Evolutionary conservation across 2,888 invertebrate genomes (phyloP).

Genomic region (Argyresthia albistria): DNA sequence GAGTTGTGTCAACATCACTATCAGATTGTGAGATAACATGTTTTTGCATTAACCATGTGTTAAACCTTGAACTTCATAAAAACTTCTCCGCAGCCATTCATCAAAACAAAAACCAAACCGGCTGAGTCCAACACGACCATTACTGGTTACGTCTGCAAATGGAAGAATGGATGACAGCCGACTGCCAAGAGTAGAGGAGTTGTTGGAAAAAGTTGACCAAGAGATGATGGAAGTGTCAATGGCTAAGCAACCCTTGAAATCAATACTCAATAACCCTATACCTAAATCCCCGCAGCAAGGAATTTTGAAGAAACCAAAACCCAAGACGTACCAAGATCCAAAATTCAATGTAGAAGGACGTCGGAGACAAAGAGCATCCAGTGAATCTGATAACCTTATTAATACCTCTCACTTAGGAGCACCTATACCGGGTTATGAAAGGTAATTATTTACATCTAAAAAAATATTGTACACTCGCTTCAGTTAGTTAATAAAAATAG

Average conservation of each 20-base stretch:
- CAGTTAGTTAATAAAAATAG: no score
- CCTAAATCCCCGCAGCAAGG: conserved; percentile 49
- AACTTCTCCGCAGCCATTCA: conserved; percentile 36
- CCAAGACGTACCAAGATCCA: conserved; percentile 34
- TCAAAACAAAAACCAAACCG: conserved; percentile 47
- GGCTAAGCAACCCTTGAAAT: conserved; percentile 54
- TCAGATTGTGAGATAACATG: no score
- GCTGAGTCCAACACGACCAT: conserved; percentile 46
- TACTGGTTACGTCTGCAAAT: conserved; percentile 10
- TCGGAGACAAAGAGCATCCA: conserved; percentile 56
- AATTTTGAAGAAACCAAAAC: conserved; percentile 59
- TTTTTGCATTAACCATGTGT: no score
- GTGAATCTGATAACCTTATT: conserved; percentile 55
- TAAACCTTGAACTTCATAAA: no score
- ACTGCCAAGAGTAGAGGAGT: conserved; percentile 61
- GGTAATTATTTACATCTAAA: conserved; percentile 25
- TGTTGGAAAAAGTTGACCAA: conserved; percentile 55
- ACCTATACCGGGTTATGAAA: conserved; percentile 49
- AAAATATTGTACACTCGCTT: no score
- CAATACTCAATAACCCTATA: conserved; percentile 59
- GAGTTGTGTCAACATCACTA: no score
- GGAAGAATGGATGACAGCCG: conserved; percentile 23
- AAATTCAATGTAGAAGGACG: conserved; percentile 43
- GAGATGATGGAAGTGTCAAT: conserved; percentile 48
- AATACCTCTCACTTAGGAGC: conserved; percentile 36